Evolutionary conservation across 2,113 vertebrate species (phyloP).

Genomic region (Ceyx cyanopectus): DNA sequence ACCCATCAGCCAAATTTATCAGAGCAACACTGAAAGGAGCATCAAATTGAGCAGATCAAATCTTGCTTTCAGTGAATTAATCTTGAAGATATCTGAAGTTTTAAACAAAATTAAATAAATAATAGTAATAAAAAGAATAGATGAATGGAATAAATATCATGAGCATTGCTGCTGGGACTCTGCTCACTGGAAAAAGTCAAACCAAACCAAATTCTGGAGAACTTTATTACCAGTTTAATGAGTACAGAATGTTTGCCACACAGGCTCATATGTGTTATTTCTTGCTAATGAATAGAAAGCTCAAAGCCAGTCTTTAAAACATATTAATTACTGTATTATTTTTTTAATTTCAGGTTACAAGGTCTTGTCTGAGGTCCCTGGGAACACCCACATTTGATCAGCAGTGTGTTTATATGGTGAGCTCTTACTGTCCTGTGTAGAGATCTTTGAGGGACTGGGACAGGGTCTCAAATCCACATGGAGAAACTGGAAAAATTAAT

Average conservation of each 20-base stretch:
- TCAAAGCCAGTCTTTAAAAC: neutral
- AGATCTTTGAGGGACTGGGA: neutral
- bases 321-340: neutral
- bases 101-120: neutral
- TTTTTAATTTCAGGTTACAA: neutral
- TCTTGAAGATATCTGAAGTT: neutral
- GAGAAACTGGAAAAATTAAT: neutral
- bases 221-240: neutral
- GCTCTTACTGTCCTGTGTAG: neutral
- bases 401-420: fast-evolving
- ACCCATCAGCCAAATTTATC: neutral
- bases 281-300: neutral
- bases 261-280: neutral
- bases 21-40: neutral
- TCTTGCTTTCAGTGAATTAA: neutral
- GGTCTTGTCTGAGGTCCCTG: neutral
- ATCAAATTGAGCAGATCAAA: neutral
- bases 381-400: neutral
- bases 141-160: neutral
- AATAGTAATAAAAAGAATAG: neutral
- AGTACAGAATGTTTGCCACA: neutral
- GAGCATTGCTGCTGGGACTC: neutral
- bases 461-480: neutral
- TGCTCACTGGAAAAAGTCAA: neutral
- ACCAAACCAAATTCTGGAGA: neutral